Evolutionary conservation across 2,888 invertebrate genomes (phyloP), one percentile per base, ranked within the genome.

Genomic region (Nysson spinosus): DNA sequence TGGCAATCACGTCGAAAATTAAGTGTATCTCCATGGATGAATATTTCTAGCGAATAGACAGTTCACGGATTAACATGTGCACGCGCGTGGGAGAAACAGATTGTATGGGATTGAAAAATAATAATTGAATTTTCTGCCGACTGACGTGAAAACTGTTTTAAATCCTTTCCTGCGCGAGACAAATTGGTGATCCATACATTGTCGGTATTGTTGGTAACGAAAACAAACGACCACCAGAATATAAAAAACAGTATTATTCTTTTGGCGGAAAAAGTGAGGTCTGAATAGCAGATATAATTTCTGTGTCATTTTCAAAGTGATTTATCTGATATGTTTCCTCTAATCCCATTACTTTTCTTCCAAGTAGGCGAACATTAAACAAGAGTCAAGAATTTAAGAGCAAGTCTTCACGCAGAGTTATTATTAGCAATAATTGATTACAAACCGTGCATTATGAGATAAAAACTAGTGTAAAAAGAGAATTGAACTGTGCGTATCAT

Each of bases 61-160:
- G 12, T 9, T 20, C 14, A 19, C 14, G 52, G 49, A 32, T 34
- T 55, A 49, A 47, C 39, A 20, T 22, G 46, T 35, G 17, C 37
- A 28, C 26, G 20, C 26, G 43, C 19, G 34, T 35, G 56, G 46
- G 28, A 57, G 4, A 40, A 47, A 47, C 58, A 64, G 37, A 60
- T 56, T 50, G 57, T 14, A 14, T 14, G 51, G 49, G 51, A 66
- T 65, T 54, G 50, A 63, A 75, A 68, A 75, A 69, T 72, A 56
- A 64, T 69, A 67, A 75, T 64, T 67, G 52, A 64, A 60, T 64
- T 62, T 57, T 63, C 43, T 28, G 51, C 37, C 19, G 54, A 54
- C 24, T 49, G 46, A 55, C 57, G 60, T 34, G 55, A 52, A 58
- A 68, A 74, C 56, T 57, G 39, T 50, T 67, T 56, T 52, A 69